Percentiles rank a stretch among this genome's conserved stretches.
These are phyloP conservation scores for Pseudopleuronectes americanus DNA, from an alignment of 2,797 vertebrate genomes.

Conservation along the genomic window DNA sequence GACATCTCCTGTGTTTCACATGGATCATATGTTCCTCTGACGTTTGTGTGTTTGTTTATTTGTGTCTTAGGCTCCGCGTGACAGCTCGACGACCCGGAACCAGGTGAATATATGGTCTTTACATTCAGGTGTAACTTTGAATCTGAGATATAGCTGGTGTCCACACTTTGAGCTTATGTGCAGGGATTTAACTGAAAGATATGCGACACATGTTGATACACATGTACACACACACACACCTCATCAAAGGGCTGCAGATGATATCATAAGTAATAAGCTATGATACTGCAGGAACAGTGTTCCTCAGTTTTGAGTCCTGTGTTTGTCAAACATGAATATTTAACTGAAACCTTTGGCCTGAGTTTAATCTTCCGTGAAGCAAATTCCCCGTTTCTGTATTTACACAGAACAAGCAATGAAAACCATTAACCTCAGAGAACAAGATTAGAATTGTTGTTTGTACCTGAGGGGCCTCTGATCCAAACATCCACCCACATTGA, in stretches of 20 bases:
- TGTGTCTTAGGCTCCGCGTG: slow-evolving; percentile 72
- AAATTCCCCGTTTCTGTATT: not conserved
- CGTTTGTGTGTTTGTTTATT: slow-evolving; percentile 25
- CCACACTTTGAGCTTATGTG: not conserved
- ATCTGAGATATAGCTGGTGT: not conserved
- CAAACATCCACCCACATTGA: not conserved
- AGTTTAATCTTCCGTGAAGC: not conserved
- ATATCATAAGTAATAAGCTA: not conserved
- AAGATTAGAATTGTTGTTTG: not conserved
- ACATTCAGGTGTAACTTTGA: not conserved
- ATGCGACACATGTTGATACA: not conserved
- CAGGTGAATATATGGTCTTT: slow-evolving; percentile 60
- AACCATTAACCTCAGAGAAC: not conserved
- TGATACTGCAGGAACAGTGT: not conserved
- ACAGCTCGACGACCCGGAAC: slow-evolving; percentile 31
- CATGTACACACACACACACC: too few relatives aligned
- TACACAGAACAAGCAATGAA: not conserved
- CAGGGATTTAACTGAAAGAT: not conserved
- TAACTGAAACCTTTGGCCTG: not conserved
- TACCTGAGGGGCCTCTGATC: not conserved
- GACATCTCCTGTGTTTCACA: not conserved
- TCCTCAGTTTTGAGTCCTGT: too few relatives aligned
- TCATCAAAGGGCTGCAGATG: not conserved
- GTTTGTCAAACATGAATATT: not conserved
- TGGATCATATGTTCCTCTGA: not conserved